Evolutionary conservation across 2,888 invertebrate genomes (phyloP), one percentile per base, ranked within the genome.

Genomic region (Ophonus ardosiacus): DNA sequence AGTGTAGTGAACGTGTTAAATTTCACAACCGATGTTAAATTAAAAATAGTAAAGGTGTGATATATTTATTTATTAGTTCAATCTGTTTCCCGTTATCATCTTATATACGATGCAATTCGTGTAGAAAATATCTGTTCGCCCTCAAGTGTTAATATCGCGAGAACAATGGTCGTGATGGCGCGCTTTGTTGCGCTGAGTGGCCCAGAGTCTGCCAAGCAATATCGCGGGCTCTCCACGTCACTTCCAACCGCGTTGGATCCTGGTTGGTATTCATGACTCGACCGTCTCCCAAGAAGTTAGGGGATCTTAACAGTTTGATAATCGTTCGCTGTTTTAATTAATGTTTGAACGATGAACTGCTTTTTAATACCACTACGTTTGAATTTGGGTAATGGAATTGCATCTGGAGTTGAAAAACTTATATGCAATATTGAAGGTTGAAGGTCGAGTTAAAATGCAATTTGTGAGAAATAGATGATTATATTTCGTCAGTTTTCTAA

Each of bases 201-300:
- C n/a, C 51, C 43, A 38, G 31, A n/a, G 15, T 31, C n/a, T 57
- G 31, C 57, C 56, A 57, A 88, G 87, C 88, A 90, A 89, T 90
- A 89, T 90, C 89, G 89, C 78, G 57, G 88, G 90, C 90, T 90
- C 91, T 91, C 88, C 87, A 91, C 89, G 91, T 91, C 91, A 91
- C 89, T 90, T 90, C 90, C 91, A 90, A 87, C 88, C 10, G 2
- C 13, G 43, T 87, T 79, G 86, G 31, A 31, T 31, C 31, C 87
- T 86, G 88, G 87, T 89, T 88, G 86, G 89, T 89, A 90, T 90
- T 90, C 90, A 90, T 89, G 86, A 88, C 86, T 86, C 84, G 86
- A 86, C 88, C 88, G 87, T 87, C 87, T 88, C 87, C 87, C 88
- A 88, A 88, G 57, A 51, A 51, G 43, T 51, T 51, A 51, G 43